Percentiles rank a stretch among this genome's conserved stretches.
These are phyloP conservation scores for Phalacrocorax pelagicus DNA, from an alignment of 2,113 vertebrate genomes.

Conservation along the genomic window DNA sequence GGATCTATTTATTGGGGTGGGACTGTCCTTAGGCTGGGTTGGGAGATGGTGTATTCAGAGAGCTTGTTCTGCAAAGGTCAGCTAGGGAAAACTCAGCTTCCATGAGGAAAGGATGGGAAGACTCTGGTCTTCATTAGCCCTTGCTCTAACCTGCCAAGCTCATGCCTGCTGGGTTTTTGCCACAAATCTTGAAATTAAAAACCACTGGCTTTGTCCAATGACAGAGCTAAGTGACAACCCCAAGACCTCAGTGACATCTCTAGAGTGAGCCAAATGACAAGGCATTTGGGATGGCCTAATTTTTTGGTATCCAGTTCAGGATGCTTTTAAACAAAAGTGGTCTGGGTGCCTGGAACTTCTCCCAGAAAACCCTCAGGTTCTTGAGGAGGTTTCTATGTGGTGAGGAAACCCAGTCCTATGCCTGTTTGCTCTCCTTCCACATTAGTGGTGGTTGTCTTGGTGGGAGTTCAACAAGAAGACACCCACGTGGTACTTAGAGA, in stretches of 20 bases:
- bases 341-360: background rate
- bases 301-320: background rate
- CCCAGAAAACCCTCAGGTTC: background rate
- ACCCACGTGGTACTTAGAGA: background rate
- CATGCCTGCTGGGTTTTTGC: background rate
- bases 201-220: background rate
- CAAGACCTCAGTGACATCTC: background rate
- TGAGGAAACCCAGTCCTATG: background rate
- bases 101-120: background rate
- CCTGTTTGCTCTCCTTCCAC: background rate
- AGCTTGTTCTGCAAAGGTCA: background rate
- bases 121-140: background rate
- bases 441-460: background rate
- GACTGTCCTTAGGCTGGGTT: background rate
- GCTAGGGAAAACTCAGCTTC: background rate
- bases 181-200: background rate
- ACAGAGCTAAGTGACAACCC: background rate
- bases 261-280: background rate
- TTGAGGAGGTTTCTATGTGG: background rate
- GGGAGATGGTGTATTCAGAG: background rate
- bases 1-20: background rate
- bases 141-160: background rate
- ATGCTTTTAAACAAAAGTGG: background rate
- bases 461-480: background rate
- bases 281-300: background rate